Evolutionary conservation across 1,140 invertebrate genomes (phyloP).

Genomic region (Campoletis sonorensis): DNA sequence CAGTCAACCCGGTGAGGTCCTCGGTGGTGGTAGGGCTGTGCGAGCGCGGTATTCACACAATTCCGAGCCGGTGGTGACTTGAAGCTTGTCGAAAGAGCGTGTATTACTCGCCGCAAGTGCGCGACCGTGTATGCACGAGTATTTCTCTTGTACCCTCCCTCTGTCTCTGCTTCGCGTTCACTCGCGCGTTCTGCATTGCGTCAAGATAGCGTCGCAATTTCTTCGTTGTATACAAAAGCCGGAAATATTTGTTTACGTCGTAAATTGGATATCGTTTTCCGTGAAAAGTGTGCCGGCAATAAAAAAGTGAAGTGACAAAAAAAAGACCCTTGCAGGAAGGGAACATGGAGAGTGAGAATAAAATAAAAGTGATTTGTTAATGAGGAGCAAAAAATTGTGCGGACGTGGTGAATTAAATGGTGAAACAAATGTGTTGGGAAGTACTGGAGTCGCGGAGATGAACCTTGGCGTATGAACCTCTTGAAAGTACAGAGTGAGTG

Average conservation of each 20-base stretch:
- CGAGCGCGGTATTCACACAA: slow-evolving; percentile 13
- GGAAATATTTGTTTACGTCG: too few relatives aligned
- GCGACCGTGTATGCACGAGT: background rate
- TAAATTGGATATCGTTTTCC: too few relatives aligned
- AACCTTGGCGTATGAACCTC: background rate
- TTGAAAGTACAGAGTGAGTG: background rate
- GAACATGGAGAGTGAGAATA: too few relatives aligned
- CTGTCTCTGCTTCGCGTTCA: background rate
- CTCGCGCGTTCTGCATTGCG: background rate
- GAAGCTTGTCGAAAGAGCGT: background rate
- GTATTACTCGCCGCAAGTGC: slow-evolving; percentile 1
- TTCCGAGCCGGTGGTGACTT: background rate
- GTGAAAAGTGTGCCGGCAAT: too few relatives aligned
- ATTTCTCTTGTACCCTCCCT: background rate
- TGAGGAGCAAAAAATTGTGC: background rate
- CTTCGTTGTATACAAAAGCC: too few relatives aligned
- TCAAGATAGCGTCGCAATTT: background rate
- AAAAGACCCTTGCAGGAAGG: too few relatives aligned
- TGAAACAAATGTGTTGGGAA: background rate
- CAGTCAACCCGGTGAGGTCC: slow-evolving; percentile 74
- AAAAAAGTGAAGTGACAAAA: too few relatives aligned
- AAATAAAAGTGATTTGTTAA: background rate
- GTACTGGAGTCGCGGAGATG: background rate
- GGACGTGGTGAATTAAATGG: background rate
- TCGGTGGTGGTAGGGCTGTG: slow-evolving; percentile 44